Evolutionary conservation across 2,797 vertebrate species (phyloP).

Genomic region (Brachyrhaphis roseni): DNA sequence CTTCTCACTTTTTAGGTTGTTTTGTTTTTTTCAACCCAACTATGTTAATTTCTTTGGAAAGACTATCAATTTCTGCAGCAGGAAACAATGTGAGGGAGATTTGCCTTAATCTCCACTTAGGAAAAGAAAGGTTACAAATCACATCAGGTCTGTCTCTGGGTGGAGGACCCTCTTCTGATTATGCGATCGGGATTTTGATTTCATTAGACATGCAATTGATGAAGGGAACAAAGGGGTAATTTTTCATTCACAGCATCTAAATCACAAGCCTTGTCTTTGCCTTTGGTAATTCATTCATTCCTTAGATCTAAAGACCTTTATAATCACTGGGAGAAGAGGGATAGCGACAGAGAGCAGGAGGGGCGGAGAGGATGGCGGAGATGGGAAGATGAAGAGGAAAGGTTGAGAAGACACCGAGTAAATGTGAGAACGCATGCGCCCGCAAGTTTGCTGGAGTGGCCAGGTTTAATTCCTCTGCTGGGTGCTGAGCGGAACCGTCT

Average conservation of each 20-base stretch:
- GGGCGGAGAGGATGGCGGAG: constrained; percentile 55
- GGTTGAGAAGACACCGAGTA: constrained; percentile 68
- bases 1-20: constrained; percentile 2
- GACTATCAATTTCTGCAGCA: constrained; percentile 54
- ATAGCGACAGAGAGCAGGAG: constrained; percentile 61
- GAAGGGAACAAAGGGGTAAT: constrained; percentile 88
- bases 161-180: constrained; percentile 86
- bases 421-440: constrained; percentile 80
- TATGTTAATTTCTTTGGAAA: constrained; percentile 33
- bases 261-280: constrained; percentile 84
- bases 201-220: constrained; percentile 90
- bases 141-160: constrained; percentile 79
- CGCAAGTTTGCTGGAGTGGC: constrained; percentile 62
- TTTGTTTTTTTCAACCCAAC: neutral
- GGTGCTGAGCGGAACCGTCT: constrained; percentile 82
- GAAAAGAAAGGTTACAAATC: constrained; percentile 85
- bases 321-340: constrained; percentile 79
- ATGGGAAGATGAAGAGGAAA: constrained; percentile 64
- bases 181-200: constrained; percentile 88
- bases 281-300: constrained; percentile 84
- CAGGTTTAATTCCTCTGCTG: constrained; percentile 80
- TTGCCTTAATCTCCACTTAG: constrained; percentile 82
- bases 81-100: constrained; percentile 76
- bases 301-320: constrained; percentile 83
- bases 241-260: constrained; percentile 84